Base-by-base conservation (phyloP, 2,113 vertebrate species). In the Solea solea region DNA sequence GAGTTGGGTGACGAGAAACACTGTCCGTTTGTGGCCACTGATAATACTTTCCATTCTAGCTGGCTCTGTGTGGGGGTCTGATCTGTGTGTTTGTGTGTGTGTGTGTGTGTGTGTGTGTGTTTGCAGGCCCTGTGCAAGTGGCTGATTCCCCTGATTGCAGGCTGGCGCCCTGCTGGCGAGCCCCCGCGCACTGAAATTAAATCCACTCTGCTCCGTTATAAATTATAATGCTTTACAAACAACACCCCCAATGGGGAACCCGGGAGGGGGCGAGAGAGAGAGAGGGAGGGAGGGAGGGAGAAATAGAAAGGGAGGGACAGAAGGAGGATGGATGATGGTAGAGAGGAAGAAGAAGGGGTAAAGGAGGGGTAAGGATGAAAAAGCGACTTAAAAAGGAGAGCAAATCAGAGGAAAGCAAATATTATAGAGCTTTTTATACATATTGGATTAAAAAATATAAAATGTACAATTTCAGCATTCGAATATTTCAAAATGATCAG, bases 191-290 rank as follows among this genome's bases (percentile, higher is more conserved):
- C 94, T 97, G 96, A 97, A 98, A 98, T 98, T 96, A 98, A 97
- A 98, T 97, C 96, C 96, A 97, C 95, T 97, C 96, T 97, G 94
- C 95, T 97, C 95, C 96, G 96, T 97, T 98, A 98, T 97, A 97
- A 97, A 97, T 98, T 98, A 97, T 96, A 97, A 97, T 96, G 96
- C 95, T 97, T 96, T 96, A 96, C 96, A 97, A 97, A 98, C 96
- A 97, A 96, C 96, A 96, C 96, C 96, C 95, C 95, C 96, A 95
- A 93, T 92, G 93, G 95, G 95, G 81, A 70, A 71, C 74, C 62
- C 61, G 7, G 64, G 67, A 51, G 56, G 57, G 52, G 40, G 59
- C 49, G 57, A 59, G 57, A 42, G 41, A 57, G 44, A 49, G 34
- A 46, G 46, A 41, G 49, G 15, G 58, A 42, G 42, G 39, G 15